phyloP scores from a whole-genome alignment of 2,113 vertebrate species.

The Hyperopisus bebe region DNA sequence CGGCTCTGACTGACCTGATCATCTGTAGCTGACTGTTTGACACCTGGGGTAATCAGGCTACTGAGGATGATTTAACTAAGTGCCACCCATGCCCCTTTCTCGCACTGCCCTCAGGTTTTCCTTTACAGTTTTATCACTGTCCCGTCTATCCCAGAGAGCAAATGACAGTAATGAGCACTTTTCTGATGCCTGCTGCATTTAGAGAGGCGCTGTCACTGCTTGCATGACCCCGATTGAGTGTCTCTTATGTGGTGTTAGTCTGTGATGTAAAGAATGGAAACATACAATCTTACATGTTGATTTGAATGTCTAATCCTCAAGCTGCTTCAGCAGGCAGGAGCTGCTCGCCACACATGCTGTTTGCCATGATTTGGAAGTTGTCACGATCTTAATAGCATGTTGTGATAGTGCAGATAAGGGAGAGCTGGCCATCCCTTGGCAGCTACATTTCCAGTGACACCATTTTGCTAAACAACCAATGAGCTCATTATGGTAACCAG shows the following conservation, averaged over 20 bases:
- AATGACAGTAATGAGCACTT: neutral
- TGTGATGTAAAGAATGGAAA: no score
- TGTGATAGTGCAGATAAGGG: neutral
- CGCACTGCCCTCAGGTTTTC: neutral
- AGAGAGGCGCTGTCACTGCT: neutral
- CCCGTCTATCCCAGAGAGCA: neutral
- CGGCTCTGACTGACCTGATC: neutral
- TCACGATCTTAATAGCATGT: neutral
- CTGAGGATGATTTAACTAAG: neutral
- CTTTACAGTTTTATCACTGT: neutral
- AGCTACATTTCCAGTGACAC: neutral
- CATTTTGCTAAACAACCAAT: neutral
- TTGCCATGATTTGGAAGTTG: neutral
- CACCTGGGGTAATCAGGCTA: neutral
- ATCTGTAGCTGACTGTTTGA: neutral
- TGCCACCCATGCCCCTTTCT: neutral
- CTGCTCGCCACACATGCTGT: neutral
- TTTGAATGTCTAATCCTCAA: neutral
- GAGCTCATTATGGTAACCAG: constrained; percentile 13
- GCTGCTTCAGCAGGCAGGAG: neutral
- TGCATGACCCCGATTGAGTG: neutral
- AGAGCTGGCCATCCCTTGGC: neutral
- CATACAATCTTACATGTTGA: neutral
- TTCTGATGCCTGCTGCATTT: neutral
- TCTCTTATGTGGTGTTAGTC: neutral